Evolutionary conservation across 2,888 invertebrate genomes (phyloP).

Genomic region (Eretmocerus hayati): DNA sequence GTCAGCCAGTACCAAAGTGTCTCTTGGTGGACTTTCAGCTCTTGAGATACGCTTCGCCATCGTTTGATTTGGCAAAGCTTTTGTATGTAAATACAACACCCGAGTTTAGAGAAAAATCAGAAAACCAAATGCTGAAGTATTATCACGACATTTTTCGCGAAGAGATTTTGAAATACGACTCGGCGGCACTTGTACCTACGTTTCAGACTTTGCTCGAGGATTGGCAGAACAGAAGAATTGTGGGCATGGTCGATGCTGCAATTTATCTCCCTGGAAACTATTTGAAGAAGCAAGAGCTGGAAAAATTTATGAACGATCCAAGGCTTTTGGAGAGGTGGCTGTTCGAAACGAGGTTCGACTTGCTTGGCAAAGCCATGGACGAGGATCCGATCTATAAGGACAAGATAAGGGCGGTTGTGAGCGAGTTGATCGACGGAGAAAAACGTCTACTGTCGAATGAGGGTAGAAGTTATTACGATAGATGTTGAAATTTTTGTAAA

Average conservation of each 20-base stretch:
- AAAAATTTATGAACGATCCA: conserved; percentile 26
- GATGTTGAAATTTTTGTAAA: too few species aligned
- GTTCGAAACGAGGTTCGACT: conserved; percentile 24
- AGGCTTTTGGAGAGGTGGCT: conserved; percentile 22
- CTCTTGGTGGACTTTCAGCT: conserved; percentile 66
- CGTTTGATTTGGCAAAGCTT: conserved; percentile 19
- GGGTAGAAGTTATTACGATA: too few species aligned
- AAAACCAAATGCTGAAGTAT: conserved; percentile 20
- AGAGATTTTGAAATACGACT: conserved; percentile 13
- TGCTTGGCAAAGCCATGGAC: conserved; percentile 28
- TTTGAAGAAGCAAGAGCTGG: conserved; percentile 28
- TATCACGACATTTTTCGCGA: conserved; percentile 19
- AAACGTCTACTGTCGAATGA: too few species aligned
- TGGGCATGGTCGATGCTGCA: conserved; percentile 32
- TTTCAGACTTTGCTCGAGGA: conserved; percentile 32
- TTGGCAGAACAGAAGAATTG: conserved; percentile 35
- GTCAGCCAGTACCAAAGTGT: conserved; percentile 43
- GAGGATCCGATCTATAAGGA: conserved; percentile 25
- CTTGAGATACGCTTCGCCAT: conserved; percentile 47
- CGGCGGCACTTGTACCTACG: conserved; percentile 38
- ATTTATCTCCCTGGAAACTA: conserved; percentile 34
- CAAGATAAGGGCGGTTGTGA: conserved; percentile 27
- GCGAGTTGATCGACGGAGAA: conserved; percentile 30
- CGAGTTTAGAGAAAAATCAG: conserved; percentile 16
- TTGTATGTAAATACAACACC: conserved; percentile 21